These are phyloP conservation scores for Arothron firmamentum DNA, from an alignment of 2,113 vertebrate species.

Conservation along the genomic window DNA sequence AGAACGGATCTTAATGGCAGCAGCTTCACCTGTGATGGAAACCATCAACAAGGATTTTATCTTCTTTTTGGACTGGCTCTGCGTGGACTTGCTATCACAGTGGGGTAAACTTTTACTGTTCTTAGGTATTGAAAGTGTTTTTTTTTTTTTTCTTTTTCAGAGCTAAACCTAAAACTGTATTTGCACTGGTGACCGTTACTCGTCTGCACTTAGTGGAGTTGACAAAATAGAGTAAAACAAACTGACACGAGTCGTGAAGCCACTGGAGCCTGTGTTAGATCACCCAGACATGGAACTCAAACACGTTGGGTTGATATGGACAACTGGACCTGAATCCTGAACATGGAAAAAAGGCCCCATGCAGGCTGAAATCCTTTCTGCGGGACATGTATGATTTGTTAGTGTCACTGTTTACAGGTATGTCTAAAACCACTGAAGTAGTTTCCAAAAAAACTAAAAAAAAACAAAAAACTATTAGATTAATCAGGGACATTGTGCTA, in stretches of 20 bases:
- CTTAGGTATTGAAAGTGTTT: too few species aligned
- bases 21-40: too few species aligned
- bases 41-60: too few species aligned
- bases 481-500: conserved; percentile 58
- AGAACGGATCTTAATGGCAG: too few species aligned
- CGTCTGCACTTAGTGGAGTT: background rate
- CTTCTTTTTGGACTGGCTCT: too few species aligned
- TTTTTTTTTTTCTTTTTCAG: too few species aligned
- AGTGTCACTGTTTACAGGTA: conserved; percentile 44
- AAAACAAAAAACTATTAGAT: conserved; percentile 10
- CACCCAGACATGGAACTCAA: background rate
- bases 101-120: too few species aligned
- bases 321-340: background rate
- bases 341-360: background rate
- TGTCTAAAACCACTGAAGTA: conserved; percentile 29
- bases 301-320: background rate
- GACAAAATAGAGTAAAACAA: too few species aligned
- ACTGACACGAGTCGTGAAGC: too few species aligned
- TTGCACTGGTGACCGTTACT: background rate
- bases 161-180: too few species aligned
- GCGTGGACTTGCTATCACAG: too few species aligned
- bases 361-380: conserved; percentile 1
- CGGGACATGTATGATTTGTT: background rate
- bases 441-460: conserved; percentile 36
- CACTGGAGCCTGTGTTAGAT: background rate